Percentiles rank a stretch among this genome's conserved stretches.
These are phyloP conservation scores for Columba guinea DNA, from an alignment of 2,797 vertebrate genomes.

Conservation along the genomic window DNA sequence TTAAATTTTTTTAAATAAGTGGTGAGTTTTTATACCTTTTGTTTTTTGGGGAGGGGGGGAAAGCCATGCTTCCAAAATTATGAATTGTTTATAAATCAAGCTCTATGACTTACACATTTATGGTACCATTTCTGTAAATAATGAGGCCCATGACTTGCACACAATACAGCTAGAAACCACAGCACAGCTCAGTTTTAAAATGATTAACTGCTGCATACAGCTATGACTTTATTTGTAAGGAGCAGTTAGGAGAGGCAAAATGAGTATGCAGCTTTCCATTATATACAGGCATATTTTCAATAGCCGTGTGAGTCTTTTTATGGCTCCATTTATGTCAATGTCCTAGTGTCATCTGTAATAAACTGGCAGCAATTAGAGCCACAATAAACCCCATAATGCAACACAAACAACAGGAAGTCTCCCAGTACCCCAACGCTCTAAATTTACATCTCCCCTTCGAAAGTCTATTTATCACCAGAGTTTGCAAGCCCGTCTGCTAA, in stretches of 20 bases:
- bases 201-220: constrained; percentile 85
- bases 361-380: constrained; percentile 91
- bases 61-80: constrained; percentile 76
- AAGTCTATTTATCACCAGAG: constrained; percentile 91
- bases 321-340: constrained; percentile 91
- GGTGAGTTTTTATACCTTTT: constrained; percentile 49
- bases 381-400: constrained; percentile 92
- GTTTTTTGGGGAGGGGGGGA: not conserved
- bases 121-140: constrained; percentile 84
- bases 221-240: constrained; percentile 87
- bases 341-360: constrained; percentile 92
- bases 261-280: constrained; percentile 87
- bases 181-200: constrained; percentile 86
- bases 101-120: constrained; percentile 82
- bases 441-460: constrained; percentile 89
- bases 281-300: constrained; percentile 88
- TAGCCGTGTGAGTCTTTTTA: constrained; percentile 89
- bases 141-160: constrained; percentile 84
- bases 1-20: constrained; percentile 20
- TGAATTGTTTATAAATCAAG: constrained; percentile 85
- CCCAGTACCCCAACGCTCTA: constrained; percentile 89
- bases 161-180: constrained; percentile 83
- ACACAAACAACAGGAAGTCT: constrained; percentile 92
- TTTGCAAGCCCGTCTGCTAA: constrained; percentile 90
- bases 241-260: constrained; percentile 87